phyloP scores from a whole-genome alignment of 2,888 invertebrate species.

The Metallyticus violacea region DNA sequence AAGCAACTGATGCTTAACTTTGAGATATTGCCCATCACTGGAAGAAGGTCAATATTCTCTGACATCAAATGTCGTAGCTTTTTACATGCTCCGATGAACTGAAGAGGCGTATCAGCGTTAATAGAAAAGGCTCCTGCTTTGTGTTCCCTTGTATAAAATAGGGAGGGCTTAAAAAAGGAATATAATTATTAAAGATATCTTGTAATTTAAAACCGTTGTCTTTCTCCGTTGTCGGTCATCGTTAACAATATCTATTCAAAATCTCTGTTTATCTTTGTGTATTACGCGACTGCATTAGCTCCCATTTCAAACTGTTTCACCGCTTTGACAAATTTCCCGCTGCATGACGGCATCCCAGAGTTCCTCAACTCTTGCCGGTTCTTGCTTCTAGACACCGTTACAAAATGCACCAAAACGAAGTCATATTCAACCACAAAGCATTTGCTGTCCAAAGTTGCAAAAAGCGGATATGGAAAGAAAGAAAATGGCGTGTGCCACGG shows the following conservation, averaged over 20 bases:
- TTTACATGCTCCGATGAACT: neutral
- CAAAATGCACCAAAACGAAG: neutral
- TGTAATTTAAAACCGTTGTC: neutral
- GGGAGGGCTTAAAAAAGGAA: too few relatives aligned
- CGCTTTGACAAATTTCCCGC: too few relatives aligned
- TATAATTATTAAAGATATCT: neutral
- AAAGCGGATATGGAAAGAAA: conserved; percentile 8
- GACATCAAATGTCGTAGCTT: neutral
- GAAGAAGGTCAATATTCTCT: neutral
- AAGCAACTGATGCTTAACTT: too few relatives aligned
- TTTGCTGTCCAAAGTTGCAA: neutral
- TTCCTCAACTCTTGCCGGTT: too few relatives aligned
- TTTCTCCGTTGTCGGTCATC: neutral
- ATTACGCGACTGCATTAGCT: too few relatives aligned
- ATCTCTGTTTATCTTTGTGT: too few relatives aligned
- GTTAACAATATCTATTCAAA: too few relatives aligned
- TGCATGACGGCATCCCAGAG: too few relatives aligned
- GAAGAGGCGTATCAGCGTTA: neutral
- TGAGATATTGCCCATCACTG: neutral
- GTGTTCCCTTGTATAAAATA: neutral
- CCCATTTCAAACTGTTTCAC: too few relatives aligned
- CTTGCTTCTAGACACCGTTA: neutral
- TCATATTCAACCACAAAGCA: neutral
- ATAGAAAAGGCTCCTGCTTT: neutral
- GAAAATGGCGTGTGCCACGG: neutral